phyloP scores from a whole-genome alignment of 2,113 vertebrate species.

The Sarotherodon lohbergeri region DNA sequence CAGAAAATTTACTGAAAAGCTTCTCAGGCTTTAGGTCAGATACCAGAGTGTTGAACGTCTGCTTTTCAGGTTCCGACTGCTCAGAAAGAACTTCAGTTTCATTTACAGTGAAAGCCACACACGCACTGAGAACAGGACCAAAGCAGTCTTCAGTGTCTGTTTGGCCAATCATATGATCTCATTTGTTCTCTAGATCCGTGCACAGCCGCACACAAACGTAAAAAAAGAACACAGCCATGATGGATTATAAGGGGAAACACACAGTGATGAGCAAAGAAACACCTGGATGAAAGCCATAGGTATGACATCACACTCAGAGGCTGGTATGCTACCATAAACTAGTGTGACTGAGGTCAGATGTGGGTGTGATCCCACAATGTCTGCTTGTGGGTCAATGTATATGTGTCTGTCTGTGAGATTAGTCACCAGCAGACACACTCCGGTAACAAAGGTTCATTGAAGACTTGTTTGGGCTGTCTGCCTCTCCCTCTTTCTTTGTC shows the following conservation, averaged over 20 bases:
- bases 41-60: background rate
- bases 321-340: background rate
- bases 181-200: background rate
- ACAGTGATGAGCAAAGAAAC: slow-evolving; percentile 14
- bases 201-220: background rate
- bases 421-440: slow-evolving; percentile 41
- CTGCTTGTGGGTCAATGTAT: slow-evolving; percentile 5
- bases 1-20: background rate
- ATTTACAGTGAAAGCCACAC: background rate
- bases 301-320: slow-evolving; percentile 39
- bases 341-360: slow-evolving; percentile 41
- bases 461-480: background rate
- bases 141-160: slow-evolving; percentile 15
- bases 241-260: background rate
- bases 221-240: background rate
- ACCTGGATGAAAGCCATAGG: slow-evolving; percentile 42
- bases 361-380: slow-evolving; percentile 35
- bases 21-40: background rate
- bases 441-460: slow-evolving; percentile 55
- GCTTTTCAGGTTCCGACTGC: background rate
- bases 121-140: background rate
- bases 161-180: slow-evolving; percentile 38
- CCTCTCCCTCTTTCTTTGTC: background rate
- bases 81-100: background rate
- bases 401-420: slow-evolving; percentile 39